Percentiles rank a stretch among this genome's conserved stretches.
phyloP scores from a whole-genome alignment of 2,888 invertebrate species.

The Drosophila basisetae region DNA sequence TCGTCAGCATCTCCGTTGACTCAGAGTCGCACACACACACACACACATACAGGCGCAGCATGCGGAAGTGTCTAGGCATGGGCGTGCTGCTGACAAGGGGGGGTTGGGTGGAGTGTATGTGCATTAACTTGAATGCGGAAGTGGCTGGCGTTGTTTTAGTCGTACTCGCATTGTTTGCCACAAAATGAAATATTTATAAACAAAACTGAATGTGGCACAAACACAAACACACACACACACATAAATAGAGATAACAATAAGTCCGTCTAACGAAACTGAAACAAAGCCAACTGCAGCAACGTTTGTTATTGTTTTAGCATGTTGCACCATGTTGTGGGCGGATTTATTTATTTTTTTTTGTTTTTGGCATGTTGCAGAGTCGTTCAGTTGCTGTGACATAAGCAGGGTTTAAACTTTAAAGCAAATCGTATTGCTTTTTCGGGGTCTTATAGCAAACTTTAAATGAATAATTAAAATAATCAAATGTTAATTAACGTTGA shows the following conservation, averaged over 20 bases:
- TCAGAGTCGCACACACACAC: conserved; percentile 18
- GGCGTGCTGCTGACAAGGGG: conserved; percentile 4
- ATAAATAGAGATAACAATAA: conserved; percentile 52
- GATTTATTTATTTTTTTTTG: not conserved
- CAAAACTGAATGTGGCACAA: conserved; percentile 75
- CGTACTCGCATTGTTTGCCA: conserved; percentile 64
- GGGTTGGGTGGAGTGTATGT: not conserved
- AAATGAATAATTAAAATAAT: conserved; percentile 46
- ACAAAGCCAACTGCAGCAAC: conserved; percentile 32
- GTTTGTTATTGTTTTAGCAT: conserved; percentile 17
- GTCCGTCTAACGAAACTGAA: conserved; percentile 34
- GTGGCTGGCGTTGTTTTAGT: conserved; percentile 56
- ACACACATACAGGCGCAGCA: conserved; percentile 32
- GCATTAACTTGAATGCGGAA: conserved; percentile 61
- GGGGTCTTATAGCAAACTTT: conserved; percentile 1
- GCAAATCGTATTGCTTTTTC: not conserved
- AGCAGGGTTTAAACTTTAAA: not conserved
- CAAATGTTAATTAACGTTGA: conserved; percentile 45
- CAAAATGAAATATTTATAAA: conserved; percentile 72
- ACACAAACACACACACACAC: conserved; percentile 11
- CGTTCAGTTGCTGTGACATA: conserved; percentile 6
- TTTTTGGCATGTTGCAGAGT: conserved; percentile 9
- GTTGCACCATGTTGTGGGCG: conserved; percentile 10
- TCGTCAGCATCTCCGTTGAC: conserved; percentile 29
- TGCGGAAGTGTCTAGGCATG: conserved; percentile 42